These are phyloP conservation scores for Notolepis coatsorum DNA, from an alignment of 2,797 vertebrate species.

Conservation along the genomic window DNA sequence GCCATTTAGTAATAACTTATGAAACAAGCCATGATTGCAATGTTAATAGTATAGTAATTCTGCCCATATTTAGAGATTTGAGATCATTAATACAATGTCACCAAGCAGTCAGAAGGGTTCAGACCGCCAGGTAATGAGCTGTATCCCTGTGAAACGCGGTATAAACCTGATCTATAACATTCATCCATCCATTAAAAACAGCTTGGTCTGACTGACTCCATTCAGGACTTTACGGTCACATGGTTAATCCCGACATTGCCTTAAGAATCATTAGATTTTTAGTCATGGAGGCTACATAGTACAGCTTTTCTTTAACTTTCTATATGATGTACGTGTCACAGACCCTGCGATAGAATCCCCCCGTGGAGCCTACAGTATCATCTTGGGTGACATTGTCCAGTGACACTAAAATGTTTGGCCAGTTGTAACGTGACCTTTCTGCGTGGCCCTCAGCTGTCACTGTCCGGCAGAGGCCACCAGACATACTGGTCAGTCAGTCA, in stretches of 20 bases:
- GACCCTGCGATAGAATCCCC: neutral
- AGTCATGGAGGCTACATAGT: neutral
- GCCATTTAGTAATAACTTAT: neutral
- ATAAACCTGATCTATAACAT: conserved; percentile 11
- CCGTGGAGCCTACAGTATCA: conserved; percentile 1
- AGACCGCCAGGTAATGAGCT: neutral
- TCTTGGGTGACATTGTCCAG: conserved; percentile 13
- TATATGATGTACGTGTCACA: neutral
- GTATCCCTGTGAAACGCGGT: conserved; percentile 7
- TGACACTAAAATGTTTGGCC: conserved; percentile 34
- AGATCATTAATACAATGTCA: neutral
- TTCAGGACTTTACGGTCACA: neutral
- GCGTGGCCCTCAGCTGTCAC: conserved; percentile 55
- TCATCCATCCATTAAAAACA: no score
- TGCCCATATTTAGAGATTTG: neutral
- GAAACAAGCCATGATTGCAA: neutral
- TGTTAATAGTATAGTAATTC: neutral
- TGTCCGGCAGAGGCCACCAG: conserved; percentile 65
- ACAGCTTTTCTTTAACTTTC: neutral
- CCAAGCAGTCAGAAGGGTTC: neutral
- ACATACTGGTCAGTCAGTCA: conserved; percentile 49
- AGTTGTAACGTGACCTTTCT: conserved; percentile 59
- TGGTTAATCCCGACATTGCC: neutral
- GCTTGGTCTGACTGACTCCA: neutral
- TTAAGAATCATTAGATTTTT: neutral